A percentile compares a stretch with the other conserved stretches of the same genome.
These are phyloP conservation scores for Salpingus planirostris DNA, from an alignment of 2,888 invertebrate species.

Conservation along the genomic window DNA sequence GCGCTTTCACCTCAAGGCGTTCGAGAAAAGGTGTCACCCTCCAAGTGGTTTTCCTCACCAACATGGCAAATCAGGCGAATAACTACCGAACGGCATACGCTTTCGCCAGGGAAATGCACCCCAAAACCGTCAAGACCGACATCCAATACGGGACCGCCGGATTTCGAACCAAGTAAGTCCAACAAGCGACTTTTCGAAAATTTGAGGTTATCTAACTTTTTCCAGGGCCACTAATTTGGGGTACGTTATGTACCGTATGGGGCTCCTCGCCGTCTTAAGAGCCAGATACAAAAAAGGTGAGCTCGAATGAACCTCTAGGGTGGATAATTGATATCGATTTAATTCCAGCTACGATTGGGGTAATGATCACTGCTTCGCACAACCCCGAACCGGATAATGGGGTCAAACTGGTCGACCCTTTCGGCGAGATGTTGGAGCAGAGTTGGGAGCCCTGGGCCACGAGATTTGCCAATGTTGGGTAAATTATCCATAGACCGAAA, in stretches of 20 bases:
- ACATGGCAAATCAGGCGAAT: constrained; percentile 28
- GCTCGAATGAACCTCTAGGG: no score
- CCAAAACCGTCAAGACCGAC: constrained; percentile 55
- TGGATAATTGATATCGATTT: background rate
- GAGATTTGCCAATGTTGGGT: constrained; percentile 74
- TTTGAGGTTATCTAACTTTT: constrained; percentile 20
- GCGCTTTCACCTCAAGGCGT: no score
- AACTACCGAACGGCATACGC: constrained; percentile 62
- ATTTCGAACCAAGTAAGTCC: constrained; percentile 68
- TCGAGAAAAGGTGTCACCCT: no score
- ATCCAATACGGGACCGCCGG: constrained; percentile 81
- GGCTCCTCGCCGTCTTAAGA: constrained; percentile 79
- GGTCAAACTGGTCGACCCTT: constrained; percentile 90
- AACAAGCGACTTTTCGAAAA: constrained; percentile 12
- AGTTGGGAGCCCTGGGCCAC: constrained; percentile 91
- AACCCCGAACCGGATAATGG: constrained; percentile 96
- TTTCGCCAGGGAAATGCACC: constrained; percentile 70
- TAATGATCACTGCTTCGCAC: constrained; percentile 99
- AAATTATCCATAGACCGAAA: no score
- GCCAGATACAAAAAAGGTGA: constrained; percentile 74
- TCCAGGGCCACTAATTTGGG: constrained; percentile 75
- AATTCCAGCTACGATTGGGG: constrained; percentile 66
- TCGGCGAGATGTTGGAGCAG: constrained; percentile 91
- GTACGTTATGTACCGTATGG: constrained; percentile 93
- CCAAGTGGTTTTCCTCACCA: no score